phyloP scores from a whole-genome alignment of 1,140 invertebrate species.

The Aphidius ervi region DNA sequence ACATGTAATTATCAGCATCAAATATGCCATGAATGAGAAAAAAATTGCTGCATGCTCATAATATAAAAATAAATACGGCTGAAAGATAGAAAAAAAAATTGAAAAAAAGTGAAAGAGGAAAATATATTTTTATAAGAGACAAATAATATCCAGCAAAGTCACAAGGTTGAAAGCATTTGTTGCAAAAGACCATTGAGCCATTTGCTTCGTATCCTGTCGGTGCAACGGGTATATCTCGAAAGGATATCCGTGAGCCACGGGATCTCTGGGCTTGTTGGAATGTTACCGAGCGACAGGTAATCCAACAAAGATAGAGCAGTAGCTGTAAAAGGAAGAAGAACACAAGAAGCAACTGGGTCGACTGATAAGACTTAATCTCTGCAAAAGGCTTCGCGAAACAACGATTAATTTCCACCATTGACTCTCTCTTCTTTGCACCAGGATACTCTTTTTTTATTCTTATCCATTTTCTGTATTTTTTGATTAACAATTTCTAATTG shows the following conservation, averaged over 20 bases:
- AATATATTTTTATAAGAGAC: no score
- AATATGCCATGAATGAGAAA: no score
- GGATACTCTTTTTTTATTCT: conserved; percentile 4
- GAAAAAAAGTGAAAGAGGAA: no score
- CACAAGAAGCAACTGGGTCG: conserved; percentile 17
- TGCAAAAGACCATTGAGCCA: conserved; percentile 5
- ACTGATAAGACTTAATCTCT: conserved; percentile 24
- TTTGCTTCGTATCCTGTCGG: conserved; percentile 13
- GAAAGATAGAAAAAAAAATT: no score
- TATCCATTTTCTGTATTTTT: neutral
- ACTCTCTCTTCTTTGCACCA: neutral
- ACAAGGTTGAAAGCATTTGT: conserved; percentile 4
- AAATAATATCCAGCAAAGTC: no score
- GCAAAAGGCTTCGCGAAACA: conserved; percentile 20
- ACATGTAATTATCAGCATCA: no score
- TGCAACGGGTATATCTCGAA: conserved; percentile 23
- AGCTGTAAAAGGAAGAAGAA: conserved; percentile 15
- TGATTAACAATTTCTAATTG: no score
- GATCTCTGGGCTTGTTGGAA: conserved; percentile 15
- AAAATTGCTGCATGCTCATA: no score
- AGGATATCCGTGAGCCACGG: conserved; percentile 27
- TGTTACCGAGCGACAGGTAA: conserved; percentile 18
- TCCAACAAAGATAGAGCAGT: conserved; percentile 9
- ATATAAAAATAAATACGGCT: no score
- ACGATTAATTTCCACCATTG: conserved; percentile 20